A percentile compares a stretch with the other conserved stretches of the same genome.
phyloP scores from a whole-genome alignment of 2,797 vertebrate genomes.

The Hypotaenidia okinawae region DNA sequence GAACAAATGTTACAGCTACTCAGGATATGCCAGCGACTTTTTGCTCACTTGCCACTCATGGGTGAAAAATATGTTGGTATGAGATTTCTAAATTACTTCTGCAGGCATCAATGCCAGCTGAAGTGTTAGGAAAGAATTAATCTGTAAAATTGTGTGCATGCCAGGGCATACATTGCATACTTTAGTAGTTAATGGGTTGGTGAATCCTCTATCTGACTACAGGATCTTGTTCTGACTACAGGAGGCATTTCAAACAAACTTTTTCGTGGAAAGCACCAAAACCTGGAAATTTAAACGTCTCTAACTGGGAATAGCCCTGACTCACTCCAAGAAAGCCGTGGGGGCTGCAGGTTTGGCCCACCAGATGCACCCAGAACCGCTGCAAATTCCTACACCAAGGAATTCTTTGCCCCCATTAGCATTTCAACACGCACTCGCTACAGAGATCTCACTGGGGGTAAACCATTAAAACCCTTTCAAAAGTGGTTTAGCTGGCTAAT shows the following conservation, averaged over 20 bases:
- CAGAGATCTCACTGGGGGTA: slow-evolving; percentile 61
- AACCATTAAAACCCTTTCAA: slow-evolving; percentile 55
- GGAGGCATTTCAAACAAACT: background rate
- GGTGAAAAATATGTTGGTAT: background rate
- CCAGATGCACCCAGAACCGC: background rate
- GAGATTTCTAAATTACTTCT: background rate
- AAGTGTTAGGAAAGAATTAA: background rate
- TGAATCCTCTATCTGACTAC: background rate
- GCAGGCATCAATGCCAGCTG: background rate
- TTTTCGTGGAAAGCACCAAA: background rate
- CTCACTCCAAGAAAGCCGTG: background rate
- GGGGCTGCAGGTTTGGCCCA: slow-evolving; percentile 29
- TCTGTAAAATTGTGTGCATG: background rate
- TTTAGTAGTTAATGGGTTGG: background rate
- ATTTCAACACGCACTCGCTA: slow-evolving; percentile 57
- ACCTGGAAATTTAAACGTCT: background rate
- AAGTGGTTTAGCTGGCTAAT: slow-evolving; percentile 62
- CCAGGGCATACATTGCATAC: background rate
- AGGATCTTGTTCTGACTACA: background rate
- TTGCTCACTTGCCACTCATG: slow-evolving; percentile 11
- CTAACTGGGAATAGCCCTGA: background rate
- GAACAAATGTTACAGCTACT: background rate
- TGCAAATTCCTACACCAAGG: slow-evolving; percentile 49
- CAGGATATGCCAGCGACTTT: background rate
- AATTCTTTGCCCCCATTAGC: slow-evolving; percentile 59